These are phyloP conservation scores for Gorsachius goisagi DNA, from an alignment of 2,113 vertebrate genomes.

Conservation along the genomic window DNA sequence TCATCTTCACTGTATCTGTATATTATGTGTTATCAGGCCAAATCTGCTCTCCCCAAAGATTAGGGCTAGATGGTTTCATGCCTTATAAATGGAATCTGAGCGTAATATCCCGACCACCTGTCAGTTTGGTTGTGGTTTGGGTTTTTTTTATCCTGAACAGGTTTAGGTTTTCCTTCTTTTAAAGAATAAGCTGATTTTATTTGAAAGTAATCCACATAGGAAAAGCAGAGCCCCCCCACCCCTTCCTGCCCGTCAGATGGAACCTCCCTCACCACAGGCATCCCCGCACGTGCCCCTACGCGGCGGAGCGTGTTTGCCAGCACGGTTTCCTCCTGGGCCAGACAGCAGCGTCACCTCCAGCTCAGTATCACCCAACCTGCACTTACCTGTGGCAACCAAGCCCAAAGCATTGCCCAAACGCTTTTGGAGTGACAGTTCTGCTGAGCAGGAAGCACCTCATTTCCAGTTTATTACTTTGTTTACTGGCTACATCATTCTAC, in stretches of 20 bases:
- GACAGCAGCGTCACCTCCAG: conserved; percentile 7
- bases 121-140: neutral
- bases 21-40: neutral
- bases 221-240: neutral
- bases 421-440: neutral
- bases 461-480: conserved; percentile 52
- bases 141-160: neutral
- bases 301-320: neutral
- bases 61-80: neutral
- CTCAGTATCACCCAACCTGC: neutral
- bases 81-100: neutral
- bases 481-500: neutral
- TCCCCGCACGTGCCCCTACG: neutral
- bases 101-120: neutral
- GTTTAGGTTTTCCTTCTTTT: neutral
- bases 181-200: neutral
- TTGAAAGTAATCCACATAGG: neutral
- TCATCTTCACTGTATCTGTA: neutral
- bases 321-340: neutral
- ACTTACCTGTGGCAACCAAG: conserved; percentile 28
- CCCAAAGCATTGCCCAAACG: neutral
- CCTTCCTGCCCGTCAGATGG: neutral
- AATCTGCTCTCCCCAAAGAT: neutral
- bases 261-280: neutral
- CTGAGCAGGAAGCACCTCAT: conserved; percentile 59